Evolutionary conservation across 2,888 invertebrate genomes (phyloP).

Genomic region (Drosophila sordidapex): DNA sequence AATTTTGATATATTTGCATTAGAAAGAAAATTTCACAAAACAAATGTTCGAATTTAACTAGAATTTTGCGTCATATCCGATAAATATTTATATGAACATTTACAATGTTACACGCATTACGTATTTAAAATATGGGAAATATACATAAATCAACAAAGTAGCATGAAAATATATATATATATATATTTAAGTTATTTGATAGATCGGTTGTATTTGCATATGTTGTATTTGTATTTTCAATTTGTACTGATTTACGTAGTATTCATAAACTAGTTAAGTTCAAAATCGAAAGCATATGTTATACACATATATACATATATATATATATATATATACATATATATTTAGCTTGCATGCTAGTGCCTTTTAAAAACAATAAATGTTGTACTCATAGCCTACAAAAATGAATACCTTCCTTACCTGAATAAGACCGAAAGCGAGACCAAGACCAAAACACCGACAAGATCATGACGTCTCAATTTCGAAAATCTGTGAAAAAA

Average conservation of each 20-base stretch:
- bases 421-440: constrained; percentile 28
- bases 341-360: constrained; percentile 45
- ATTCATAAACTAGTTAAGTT: constrained; percentile 45
- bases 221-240: constrained; percentile 47
- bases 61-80: not conserved
- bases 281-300: constrained; percentile 12
- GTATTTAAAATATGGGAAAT: not conserved
- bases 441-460: constrained; percentile 29
- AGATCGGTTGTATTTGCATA: constrained; percentile 49
- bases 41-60: too few species aligned
- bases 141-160: not conserved
- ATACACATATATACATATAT: not conserved
- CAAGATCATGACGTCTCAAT: constrained; percentile 75
- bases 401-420: constrained; percentile 8
- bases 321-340: not conserved
- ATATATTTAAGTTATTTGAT: constrained; percentile 13
- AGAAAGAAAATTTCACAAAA: not conserved
- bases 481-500: constrained; percentile 62
- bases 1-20: not conserved
- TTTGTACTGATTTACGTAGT: constrained; percentile 73
- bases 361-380: constrained; percentile 72
- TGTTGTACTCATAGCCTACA: constrained; percentile 58
- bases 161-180: not conserved
- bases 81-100: constrained; percentile 19
- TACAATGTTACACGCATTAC: constrained; percentile 2